These are phyloP conservation scores for Rhopalosiphum maidis DNA, from an alignment of 1,140 invertebrate genomes.

Conservation along the genomic window DNA sequence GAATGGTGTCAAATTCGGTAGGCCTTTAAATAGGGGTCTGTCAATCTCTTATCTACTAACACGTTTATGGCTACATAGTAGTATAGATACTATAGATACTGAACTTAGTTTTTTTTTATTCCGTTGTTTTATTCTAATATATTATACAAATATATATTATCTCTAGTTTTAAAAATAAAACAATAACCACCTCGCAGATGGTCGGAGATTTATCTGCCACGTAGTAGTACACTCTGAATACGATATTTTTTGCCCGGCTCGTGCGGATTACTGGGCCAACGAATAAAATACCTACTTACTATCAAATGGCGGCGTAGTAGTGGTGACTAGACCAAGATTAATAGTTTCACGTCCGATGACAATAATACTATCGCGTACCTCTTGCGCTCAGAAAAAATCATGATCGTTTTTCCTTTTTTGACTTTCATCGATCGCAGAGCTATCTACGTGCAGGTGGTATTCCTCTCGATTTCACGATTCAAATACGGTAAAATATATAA, in stretches of 20 bases:
- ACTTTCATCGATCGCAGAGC: background rate
- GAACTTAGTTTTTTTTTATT: background rate
- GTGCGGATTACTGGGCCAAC: background rate
- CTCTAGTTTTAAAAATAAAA: background rate
- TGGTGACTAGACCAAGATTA: conserved; percentile 32
- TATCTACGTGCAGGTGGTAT: background rate
- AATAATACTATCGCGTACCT: background rate
- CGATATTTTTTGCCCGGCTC: background rate
- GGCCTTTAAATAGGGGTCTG: background rate
- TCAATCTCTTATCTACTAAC: background rate
- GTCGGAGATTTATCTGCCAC: background rate
- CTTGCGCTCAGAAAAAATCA: background rate
- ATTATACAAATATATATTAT: background rate
- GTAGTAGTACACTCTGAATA: background rate
- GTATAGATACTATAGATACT: background rate
- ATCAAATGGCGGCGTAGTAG: background rate
- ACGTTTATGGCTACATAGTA: background rate
- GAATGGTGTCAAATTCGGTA: background rate
- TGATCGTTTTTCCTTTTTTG: background rate
- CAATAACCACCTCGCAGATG: background rate
- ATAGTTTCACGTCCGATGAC: conserved; percentile 6
- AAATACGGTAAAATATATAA: background rate
- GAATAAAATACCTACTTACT: conserved; percentile 26
- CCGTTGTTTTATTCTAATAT: background rate
- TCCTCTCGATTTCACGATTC: background rate